Evolutionary conservation across 2,113 vertebrate genomes (phyloP).

Genomic region (Myrmecophaga tridactyla): DNA sequence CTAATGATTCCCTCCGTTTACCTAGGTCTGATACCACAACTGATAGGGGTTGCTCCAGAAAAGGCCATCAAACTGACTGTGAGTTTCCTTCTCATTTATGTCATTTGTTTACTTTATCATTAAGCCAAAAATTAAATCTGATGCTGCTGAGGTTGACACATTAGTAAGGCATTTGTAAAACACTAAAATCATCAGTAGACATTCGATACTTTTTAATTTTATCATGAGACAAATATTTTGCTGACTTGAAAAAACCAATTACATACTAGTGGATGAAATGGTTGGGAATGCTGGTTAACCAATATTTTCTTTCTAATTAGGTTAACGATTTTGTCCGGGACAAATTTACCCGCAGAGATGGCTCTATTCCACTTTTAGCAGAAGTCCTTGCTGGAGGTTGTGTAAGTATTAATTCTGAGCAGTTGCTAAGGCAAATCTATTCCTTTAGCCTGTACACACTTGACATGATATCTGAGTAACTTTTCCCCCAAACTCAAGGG

Average conservation of each 20-base stretch:
- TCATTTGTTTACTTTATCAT: constrained; percentile 35
- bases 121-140: background rate
- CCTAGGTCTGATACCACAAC: constrained; percentile 95
- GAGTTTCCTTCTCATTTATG: constrained; percentile 83
- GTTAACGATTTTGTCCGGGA: constrained; percentile 98
- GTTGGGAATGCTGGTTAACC: constrained; percentile 56
- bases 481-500: background rate
- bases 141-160: background rate
- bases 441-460: background rate
- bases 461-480: background rate
- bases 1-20: constrained; percentile 77
- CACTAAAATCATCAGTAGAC: constrained; percentile 65
- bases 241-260: constrained; percentile 54
- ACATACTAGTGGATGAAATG: background rate
- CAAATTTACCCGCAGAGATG: constrained; percentile 92
- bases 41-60: constrained; percentile 97
- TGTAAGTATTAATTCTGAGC: constrained; percentile 85
- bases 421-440: background rate
- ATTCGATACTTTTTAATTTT: constrained; percentile 68
- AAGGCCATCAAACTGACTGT: constrained; percentile 99
- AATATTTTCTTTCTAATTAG: constrained; percentile 82
- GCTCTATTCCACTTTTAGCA: constrained; percentile 89
- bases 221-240: constrained; percentile 45
- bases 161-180: constrained; percentile 64
- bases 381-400: constrained; percentile 94